Base-by-base conservation (phyloP, 2,888 invertebrate species). In the Anagyrus pseudococci region DNA sequence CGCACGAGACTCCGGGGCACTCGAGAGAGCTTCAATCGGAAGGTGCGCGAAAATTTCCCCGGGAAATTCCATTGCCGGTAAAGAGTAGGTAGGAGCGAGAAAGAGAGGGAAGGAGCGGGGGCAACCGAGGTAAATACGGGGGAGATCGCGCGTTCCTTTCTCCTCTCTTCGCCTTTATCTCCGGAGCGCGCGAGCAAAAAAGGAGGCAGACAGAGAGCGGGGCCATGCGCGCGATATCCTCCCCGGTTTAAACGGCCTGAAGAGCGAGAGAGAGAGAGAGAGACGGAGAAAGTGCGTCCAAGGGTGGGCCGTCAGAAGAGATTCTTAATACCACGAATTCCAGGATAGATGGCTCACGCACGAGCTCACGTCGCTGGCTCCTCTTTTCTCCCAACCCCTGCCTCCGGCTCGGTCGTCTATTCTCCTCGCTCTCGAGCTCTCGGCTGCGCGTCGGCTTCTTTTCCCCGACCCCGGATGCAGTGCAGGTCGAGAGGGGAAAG, bases 341-440 rank as follows among this genome's bases (percentile, higher is more conserved):
- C 67, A 62, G 64, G 68, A 72, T 71, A 60, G 70, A 73, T 72
- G 71, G 67, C 69, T 74, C 68, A 70, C 71, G 71, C 71, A 73
- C 72, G 71, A 70, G 67, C 67, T 66, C 54, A 66, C 70, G 69
- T 70, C 68, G n/a, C 25, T 26, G 55, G 41, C 20, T 17, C 17
- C n/a, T 22, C 26, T 23, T 40, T 43, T 29, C 47, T 47, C 15
- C 13, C 43, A 4, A 7, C 25, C 22, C 40, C 6, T 15, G 17
- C 49, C 19, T 13, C 17, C 4, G 25, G 48, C n/a, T 13, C 20
- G 25, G 17, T 13, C 15, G 23, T 6, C n/a, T 17, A 15, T 41
- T 41, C 10, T 10, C 10, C 10, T 29, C 29, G 6, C 10, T 29
- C 29, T 29, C 29, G 29, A 7, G 29, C 29, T 29, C 29, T 29